Evolutionary conservation across 2,113 vertebrate genomes (phyloP).

Genomic region (Leptobrachium leishanense): DNA sequence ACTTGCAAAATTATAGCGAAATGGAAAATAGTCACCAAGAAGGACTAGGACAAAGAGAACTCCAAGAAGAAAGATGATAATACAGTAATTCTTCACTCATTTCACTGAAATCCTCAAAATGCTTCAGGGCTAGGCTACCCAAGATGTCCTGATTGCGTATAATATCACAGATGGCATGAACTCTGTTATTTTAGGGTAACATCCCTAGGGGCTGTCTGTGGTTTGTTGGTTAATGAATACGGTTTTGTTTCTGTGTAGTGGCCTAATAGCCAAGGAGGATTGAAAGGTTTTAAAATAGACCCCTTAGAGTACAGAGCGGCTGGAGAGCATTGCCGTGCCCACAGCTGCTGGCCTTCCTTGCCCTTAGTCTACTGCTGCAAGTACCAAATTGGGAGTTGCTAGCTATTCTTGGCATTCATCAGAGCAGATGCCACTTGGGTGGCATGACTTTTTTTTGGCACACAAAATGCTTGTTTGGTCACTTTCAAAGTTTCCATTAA

Average conservation of each 20-base stretch:
- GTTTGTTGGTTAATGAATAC: conserved; percentile 12
- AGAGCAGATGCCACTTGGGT: conserved; percentile 23
- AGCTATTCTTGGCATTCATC: conserved; percentile 27
- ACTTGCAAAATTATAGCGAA: no score
- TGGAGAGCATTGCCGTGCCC: conserved; percentile 5
- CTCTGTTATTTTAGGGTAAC: conserved; percentile 17
- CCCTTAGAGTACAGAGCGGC: neutral
- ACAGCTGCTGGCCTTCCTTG: conserved; percentile 34
- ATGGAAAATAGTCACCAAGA: no score
- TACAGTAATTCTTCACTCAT: no score
- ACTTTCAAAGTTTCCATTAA: neutral
- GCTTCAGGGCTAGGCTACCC: no score
- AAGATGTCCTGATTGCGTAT: no score
- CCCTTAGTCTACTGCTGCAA: neutral
- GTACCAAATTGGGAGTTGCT: conserved; percentile 18
- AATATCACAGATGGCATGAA: no score
- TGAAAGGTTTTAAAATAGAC: conserved; percentile 27
- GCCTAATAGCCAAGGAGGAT: conserved; percentile 14
- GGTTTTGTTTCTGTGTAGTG: conserved; percentile 4
- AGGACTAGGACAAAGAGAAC: no score
- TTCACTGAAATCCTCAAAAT: no score
- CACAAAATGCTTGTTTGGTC: conserved; percentile 10
- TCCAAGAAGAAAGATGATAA: no score
- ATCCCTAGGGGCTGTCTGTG: neutral
- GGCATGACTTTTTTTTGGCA: conserved; percentile 20